These are phyloP conservation scores for Andrena camellia DNA, from an alignment of 2,888 invertebrate species.

Conservation along the genomic window DNA sequence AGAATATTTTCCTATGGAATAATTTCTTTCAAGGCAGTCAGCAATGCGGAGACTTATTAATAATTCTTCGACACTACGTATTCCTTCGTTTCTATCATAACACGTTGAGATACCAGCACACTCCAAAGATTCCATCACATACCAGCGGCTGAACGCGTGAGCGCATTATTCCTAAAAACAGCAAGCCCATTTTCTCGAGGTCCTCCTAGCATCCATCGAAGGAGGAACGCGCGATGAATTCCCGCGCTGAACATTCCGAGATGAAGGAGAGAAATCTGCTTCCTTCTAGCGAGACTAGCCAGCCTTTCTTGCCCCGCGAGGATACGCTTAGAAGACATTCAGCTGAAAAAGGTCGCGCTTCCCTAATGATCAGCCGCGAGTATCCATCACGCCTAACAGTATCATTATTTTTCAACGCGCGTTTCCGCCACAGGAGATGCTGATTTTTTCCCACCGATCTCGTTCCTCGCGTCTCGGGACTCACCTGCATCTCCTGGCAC, in stretches of 20 bases:
- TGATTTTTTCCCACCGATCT: constrained; percentile 11
- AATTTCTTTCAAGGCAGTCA: no score
- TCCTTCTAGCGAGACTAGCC: not conserved
- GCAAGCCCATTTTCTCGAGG: not conserved
- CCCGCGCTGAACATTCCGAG: not conserved
- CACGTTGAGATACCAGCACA: not conserved
- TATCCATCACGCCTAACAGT: constrained; percentile 31
- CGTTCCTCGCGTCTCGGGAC: not conserved
- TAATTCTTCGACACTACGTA: no score
- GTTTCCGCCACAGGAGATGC: not conserved
- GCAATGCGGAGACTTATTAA: no score
- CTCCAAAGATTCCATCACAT: not conserved
- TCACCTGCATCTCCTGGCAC: not conserved
- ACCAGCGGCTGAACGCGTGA: not conserved
- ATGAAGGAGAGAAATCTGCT: not conserved
- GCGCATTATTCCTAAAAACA: not conserved
- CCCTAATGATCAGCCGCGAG: constrained; percentile 6
- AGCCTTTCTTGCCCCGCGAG: not conserved
- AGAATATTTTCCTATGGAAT: no score
- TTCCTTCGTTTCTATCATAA: no score
- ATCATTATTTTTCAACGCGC: not conserved
- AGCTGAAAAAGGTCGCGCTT: not conserved
- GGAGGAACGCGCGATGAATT: not conserved
- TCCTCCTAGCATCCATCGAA: not conserved
- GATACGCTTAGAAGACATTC: not conserved